Evolutionary conservation across 2,888 invertebrate genomes (phyloP).

Genomic region (Hydroisotoma schaefferi): DNA sequence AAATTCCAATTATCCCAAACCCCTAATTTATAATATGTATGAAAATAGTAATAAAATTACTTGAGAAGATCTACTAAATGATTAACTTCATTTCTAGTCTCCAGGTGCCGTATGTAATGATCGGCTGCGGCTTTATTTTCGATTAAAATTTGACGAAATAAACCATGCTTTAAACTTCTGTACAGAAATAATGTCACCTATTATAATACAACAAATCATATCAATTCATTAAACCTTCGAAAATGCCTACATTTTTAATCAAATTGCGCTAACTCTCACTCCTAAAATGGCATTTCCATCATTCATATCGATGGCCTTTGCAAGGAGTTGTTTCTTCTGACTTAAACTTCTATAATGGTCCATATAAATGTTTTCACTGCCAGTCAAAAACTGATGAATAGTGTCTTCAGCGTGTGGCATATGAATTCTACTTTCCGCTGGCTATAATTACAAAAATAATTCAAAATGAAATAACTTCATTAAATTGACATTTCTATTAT

Average conservation of each 20-base stretch:
- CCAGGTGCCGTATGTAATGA: constrained; percentile 72
- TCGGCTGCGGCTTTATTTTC: constrained; percentile 67
- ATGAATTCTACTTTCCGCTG: constrained; percentile 44
- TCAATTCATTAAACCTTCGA: not conserved
- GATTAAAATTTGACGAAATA: constrained; percentile 67
- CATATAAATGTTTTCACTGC: constrained; percentile 56
- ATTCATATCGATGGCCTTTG: constrained; percentile 66
- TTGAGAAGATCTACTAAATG: constrained; percentile 71
- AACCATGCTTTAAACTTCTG: constrained; percentile 66
- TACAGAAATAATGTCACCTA: constrained; percentile 72
- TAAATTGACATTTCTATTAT: not conserved
- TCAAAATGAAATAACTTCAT: not conserved
- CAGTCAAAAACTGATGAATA: constrained; percentile 57
- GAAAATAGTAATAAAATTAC: constrained; percentile 53
- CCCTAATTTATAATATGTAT: not conserved
- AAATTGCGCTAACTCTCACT: constrained; percentile 52
- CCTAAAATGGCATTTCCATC: constrained; percentile 74
- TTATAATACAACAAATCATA: constrained; percentile 46
- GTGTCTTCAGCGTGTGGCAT: constrained; percentile 54
- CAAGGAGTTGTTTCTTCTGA: constrained; percentile 68
- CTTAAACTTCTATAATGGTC: constrained; percentile 57
- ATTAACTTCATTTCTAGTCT: constrained; percentile 62
- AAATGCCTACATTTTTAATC: not conserved
- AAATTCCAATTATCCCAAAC: not conserved
- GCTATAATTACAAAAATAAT: constrained; percentile 39